phyloP scores from a whole-genome alignment of 2,113 vertebrate species.

The Caretta caretta region DNA sequence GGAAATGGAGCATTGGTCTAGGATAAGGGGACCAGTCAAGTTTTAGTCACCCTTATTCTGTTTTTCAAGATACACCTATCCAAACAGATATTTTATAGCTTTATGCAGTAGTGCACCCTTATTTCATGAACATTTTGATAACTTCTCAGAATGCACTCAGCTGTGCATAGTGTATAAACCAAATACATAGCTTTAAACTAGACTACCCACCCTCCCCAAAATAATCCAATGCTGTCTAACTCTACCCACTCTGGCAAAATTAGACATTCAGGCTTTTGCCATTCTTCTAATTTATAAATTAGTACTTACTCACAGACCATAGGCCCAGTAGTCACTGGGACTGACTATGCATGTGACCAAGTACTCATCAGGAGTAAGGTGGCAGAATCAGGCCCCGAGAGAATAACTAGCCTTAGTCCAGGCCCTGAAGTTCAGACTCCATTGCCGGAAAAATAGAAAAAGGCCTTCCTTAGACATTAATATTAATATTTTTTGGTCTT shows the following conservation, averaged over 20 bases:
- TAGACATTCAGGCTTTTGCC: too few species aligned
- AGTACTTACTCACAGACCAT: neutral
- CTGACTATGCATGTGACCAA: neutral
- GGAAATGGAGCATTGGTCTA: neutral
- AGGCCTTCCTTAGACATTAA: neutral
- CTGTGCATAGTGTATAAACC: neutral
- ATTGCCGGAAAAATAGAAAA: neutral
- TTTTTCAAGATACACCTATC: neutral
- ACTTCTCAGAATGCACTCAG: neutral
- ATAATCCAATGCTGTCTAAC: neutral
- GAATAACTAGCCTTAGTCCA: neutral
- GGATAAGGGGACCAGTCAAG: neutral
- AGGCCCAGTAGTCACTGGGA: neutral
- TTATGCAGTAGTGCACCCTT: neutral
- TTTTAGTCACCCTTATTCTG: neutral
- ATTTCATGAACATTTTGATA: neutral
- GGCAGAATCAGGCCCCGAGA: neutral
- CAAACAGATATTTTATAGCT: neutral
- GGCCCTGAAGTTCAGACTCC: neutral
- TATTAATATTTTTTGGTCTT: neutral
- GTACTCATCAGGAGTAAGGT: neutral
- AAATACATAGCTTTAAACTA: conserved; percentile 28
- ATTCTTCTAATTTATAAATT: neutral
- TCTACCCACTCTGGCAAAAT: neutral
- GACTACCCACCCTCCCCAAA: neutral